Evolutionary conservation across 2,113 vertebrate genomes (phyloP).

Genomic region (Calonectris borealis): DNA sequence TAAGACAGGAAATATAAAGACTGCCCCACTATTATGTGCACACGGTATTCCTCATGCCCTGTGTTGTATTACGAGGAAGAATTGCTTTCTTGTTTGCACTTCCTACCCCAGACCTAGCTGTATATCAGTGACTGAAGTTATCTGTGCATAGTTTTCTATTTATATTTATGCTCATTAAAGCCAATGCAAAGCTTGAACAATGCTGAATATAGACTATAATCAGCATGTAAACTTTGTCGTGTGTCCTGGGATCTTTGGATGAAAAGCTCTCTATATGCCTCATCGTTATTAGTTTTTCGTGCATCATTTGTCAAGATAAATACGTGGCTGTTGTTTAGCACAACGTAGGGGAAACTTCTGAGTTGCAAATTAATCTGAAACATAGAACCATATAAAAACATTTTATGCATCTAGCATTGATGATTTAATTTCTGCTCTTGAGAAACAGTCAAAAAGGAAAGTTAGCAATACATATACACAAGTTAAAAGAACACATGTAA

Average conservation of each 20-base stretch:
- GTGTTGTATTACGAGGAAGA: accelerated
- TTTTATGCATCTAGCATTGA: slow-evolving; percentile 57
- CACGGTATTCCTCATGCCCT: neutral
- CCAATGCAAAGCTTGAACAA: slow-evolving; percentile 9
- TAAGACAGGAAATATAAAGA: neutral
- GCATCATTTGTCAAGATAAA: slow-evolving; percentile 65
- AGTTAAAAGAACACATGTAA: slow-evolving; percentile 40
- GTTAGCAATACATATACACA: slow-evolving; percentile 7
- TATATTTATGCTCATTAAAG: neutral
- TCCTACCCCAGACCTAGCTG: neutral
- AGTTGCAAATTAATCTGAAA: slow-evolving; percentile 65
- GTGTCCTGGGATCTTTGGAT: slow-evolving; percentile 57
- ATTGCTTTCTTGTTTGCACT: neutral
- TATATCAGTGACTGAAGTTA: neutral
- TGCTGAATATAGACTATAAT: neutral
- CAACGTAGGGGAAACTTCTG: slow-evolving; percentile 42
- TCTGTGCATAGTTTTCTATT: neutral
- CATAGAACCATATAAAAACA: slow-evolving; percentile 38
- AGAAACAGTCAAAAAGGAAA: slow-evolving; percentile 20
- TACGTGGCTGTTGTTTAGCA: slow-evolving; percentile 53
- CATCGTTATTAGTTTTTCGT: slow-evolving; percentile 57
- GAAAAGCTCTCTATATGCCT: slow-evolving; percentile 42
- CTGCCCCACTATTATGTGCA: neutral
- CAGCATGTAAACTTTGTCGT: slow-evolving; percentile 38
- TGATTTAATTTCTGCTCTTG: slow-evolving; percentile 58